These are phyloP conservation scores for Polydrusus pterygomalis DNA, from an alignment of 2,888 invertebrate genomes.

Conservation along the genomic window DNA sequence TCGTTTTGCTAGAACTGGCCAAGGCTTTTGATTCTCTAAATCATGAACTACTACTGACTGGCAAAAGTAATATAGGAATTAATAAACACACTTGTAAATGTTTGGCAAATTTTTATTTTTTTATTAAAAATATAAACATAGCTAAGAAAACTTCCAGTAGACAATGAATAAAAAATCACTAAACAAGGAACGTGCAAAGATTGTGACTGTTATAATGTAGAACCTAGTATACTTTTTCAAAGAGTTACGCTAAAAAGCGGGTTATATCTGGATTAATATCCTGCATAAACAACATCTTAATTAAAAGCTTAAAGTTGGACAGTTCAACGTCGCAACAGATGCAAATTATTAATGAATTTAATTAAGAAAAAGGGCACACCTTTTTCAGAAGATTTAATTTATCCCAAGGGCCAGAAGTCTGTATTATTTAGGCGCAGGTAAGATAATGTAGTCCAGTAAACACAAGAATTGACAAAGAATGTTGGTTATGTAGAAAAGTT, in stretches of 20 bases:
- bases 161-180: no score
- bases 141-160: no score
- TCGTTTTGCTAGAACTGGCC: no score
- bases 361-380: constrained; percentile 13
- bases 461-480: background rate
- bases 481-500: no score
- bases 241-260: constrained; percentile 6
- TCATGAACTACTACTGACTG: no score
- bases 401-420: background rate
- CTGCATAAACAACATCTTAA: constrained; percentile 25
- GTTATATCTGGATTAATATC: constrained; percentile 8
- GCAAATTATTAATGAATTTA: constrained; percentile 20
- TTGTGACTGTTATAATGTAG: no score
- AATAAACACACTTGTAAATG: no score
- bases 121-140: no score
- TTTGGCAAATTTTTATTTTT: no score
- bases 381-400: constrained; percentile 22
- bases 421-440: background rate
- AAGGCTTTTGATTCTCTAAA: no score
- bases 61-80: no score
- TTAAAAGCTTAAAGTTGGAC: constrained; percentile 22
- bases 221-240: background rate
- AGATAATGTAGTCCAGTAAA: background rate
- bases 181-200: no score
- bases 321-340: constrained; percentile 15